Evolutionary conservation across 1,140 invertebrate genomes (phyloP).

Genomic region (Chrysoperla carnea): DNA sequence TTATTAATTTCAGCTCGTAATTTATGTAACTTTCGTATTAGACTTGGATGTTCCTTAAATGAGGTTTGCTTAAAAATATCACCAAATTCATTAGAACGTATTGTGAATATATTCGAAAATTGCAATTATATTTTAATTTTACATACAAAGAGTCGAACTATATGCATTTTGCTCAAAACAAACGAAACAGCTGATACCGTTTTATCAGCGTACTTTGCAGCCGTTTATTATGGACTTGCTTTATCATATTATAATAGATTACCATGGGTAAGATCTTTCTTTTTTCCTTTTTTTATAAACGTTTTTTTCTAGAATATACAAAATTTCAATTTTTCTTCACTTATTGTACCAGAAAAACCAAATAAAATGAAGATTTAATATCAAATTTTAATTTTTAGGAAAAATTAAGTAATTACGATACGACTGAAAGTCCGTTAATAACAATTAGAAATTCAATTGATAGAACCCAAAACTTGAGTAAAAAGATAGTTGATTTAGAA

Average conservation of each 20-base stretch:
- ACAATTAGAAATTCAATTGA: no score
- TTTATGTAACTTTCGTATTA: slow-evolving; percentile 31
- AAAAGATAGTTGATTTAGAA: no score
- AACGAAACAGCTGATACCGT: slow-evolving; percentile 21
- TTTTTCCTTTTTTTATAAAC: no score
- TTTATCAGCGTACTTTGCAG: slow-evolving; percentile 33
- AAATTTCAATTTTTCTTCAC: no score
- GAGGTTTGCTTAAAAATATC: slow-evolving; percentile 22
- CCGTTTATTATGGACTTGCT: slow-evolving; percentile 24
- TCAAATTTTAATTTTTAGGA: slow-evolving; percentile 3
- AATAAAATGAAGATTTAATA: slow-evolving; percentile 2
- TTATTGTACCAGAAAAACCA: no score
- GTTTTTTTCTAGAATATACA: no score
- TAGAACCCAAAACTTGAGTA: no score
- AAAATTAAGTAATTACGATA: slow-evolving; percentile 1
- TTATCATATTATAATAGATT: slow-evolving; percentile 14
- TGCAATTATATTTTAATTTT: slow-evolving; percentile 28
- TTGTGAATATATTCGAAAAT: slow-evolving; percentile 20
- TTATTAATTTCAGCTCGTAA: slow-evolving; percentile 21
- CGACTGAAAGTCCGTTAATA: no score
- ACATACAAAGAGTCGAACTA: slow-evolving; percentile 20
- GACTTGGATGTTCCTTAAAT: slow-evolving; percentile 31
- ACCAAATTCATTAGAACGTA: slow-evolving; percentile 15
- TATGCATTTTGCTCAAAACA: slow-evolving; percentile 28
- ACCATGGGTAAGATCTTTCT: slow-evolving; percentile 12